These are phyloP conservation scores for Myiagra hebetior DNA, from an alignment of 2,113 vertebrate species.

Conservation along the genomic window DNA sequence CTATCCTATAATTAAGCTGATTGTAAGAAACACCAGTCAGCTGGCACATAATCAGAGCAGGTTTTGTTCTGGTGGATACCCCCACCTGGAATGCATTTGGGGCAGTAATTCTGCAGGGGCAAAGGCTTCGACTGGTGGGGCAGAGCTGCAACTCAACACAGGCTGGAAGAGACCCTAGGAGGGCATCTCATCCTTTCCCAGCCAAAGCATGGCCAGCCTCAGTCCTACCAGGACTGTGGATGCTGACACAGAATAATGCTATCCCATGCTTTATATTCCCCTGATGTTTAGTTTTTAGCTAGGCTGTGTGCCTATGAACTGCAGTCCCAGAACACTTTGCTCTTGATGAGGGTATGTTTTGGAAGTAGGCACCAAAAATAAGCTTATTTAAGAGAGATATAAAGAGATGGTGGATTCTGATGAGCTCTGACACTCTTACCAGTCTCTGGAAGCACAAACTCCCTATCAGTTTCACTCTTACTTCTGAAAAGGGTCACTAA, in stretches of 20 bases:
- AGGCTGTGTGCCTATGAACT: not conserved
- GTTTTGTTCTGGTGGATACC: not conserved
- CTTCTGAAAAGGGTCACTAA: not conserved
- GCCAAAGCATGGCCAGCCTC: not conserved
- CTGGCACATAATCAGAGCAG: not conserved
- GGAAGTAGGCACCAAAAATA: not conserved
- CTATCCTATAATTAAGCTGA: constrained; percentile 65
- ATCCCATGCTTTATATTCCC: not conserved
- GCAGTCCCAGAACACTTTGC: not conserved
- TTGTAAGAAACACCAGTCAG: constrained; percentile 51
- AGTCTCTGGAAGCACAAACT: not conserved
- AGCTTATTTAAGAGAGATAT: not conserved
- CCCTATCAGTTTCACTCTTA: not conserved
- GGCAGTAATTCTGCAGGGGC: not conserved
- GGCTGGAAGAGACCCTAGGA: not conserved
- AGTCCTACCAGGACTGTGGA: not conserved
- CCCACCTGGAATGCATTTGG: not conserved
- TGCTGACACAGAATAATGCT: not conserved
- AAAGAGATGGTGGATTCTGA: not conserved
- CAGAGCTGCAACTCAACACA: not conserved
- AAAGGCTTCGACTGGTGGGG: not conserved
- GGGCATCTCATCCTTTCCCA: not conserved
- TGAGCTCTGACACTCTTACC: not conserved
- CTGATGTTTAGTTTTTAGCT: not conserved
- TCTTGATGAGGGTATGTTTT: not conserved